phyloP scores from a whole-genome alignment of 2,797 vertebrate species.

The Eospalax fontanierii region DNA sequence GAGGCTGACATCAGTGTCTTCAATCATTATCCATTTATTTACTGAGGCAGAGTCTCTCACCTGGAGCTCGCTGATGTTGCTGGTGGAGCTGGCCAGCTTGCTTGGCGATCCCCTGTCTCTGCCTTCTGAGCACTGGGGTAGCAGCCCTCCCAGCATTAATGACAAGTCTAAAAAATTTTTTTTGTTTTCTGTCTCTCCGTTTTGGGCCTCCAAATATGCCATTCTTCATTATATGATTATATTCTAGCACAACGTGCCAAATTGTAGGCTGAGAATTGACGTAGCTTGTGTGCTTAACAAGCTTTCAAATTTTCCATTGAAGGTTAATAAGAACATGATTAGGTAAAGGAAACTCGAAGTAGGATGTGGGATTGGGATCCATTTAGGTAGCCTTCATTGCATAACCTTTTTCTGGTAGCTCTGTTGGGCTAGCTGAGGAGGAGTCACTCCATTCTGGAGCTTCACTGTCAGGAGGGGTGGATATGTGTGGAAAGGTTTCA shows the following conservation, averaged over 20 bases:
- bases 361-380: background rate
- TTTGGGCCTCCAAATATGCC: conserved; percentile 22
- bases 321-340: background rate
- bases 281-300: background rate
- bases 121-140: background rate
- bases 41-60: background rate
- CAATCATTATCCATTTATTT: background rate
- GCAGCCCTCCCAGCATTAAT: background rate
- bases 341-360: background rate
- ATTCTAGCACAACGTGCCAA: conserved; percentile 18
- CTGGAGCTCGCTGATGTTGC: background rate
- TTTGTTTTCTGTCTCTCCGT: conserved; percentile 11
- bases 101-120: background rate
- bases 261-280: conserved; percentile 63
- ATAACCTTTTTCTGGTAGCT: background rate
- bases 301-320: background rate
- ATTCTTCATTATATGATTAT: conserved; percentile 51
- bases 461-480: background rate
- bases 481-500: background rate
- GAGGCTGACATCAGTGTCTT: background rate
- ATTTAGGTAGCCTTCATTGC: background rate
- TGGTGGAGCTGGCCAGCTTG: background rate
- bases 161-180: background rate
- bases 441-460: background rate
- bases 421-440: background rate